Percentiles rank a stretch among this genome's conserved stretches.
Evolutionary conservation across 1,140 invertebrate species (phyloP).

Genomic region (Drosophila elegans): DNA sequence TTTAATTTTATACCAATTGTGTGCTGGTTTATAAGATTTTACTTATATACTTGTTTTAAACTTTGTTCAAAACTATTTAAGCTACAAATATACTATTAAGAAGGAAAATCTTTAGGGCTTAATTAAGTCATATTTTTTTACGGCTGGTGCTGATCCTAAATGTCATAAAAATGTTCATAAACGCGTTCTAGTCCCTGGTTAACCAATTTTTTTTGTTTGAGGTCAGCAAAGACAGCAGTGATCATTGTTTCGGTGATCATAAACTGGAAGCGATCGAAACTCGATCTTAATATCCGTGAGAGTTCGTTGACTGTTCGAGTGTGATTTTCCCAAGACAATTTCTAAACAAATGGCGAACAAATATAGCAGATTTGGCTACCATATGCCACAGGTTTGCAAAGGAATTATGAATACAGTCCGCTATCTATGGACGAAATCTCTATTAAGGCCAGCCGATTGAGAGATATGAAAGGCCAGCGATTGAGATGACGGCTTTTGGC

Average conservation of each 20-base stretch:
- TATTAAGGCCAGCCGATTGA: slow-evolving; percentile 21
- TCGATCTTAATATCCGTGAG: slow-evolving; percentile 5
- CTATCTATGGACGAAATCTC: not conserved
- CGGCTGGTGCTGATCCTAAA: slow-evolving; percentile 1
- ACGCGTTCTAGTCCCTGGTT: slow-evolving; percentile 25
- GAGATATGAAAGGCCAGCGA: slow-evolving; percentile 11
- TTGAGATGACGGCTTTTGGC: slow-evolving; percentile 14
- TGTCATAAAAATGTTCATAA: slow-evolving; percentile 23
- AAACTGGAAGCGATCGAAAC: slow-evolving; percentile 1
- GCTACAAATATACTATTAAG: slow-evolving; percentile 11
- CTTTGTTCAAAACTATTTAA: not conserved
- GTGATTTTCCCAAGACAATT: slow-evolving; percentile 7
- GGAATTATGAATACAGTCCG: slow-evolving; percentile 13
- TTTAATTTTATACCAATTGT: too few species aligned
- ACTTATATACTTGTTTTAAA: not conserved
- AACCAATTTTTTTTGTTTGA: slow-evolving; percentile 2
- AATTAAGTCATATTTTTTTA: slow-evolving; percentile 32
- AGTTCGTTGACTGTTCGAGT: slow-evolving; percentile 14
- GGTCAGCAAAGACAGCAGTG: slow-evolving; percentile 18
- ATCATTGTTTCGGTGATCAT: slow-evolving; percentile 28
- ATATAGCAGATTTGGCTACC: not conserved
- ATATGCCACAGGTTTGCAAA: not conserved
- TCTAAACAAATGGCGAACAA: slow-evolving; percentile 3
- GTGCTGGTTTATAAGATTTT: too few species aligned
- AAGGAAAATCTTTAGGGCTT: slow-evolving; percentile 2